phyloP scores from a whole-genome alignment of 2,113 vertebrate genomes.

The Salvator merianae region DNA sequence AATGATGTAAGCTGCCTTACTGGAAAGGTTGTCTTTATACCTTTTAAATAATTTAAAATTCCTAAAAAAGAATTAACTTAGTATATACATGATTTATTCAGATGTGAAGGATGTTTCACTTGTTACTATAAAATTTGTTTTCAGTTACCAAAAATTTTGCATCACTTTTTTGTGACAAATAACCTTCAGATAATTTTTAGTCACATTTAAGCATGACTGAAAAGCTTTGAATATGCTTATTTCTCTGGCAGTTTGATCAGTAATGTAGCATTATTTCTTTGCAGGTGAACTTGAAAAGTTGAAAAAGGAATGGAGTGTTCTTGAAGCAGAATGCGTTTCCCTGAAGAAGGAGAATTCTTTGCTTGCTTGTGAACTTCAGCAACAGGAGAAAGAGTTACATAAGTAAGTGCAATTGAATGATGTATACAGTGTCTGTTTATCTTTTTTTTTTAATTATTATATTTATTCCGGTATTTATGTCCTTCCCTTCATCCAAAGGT shows the following conservation, averaged over 20 bases:
- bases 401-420: conserved; percentile 76
- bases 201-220: conserved; percentile 4
- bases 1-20: too few relatives aligned
- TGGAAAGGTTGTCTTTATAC: too few relatives aligned
- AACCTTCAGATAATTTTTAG: neutral
- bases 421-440: neutral
- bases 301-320: conserved; percentile 81
- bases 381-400: conserved; percentile 87
- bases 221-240: neutral
- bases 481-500: neutral
- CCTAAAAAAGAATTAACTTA: too few relatives aligned
- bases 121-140: neutral
- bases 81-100: neutral
- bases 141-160: neutral
- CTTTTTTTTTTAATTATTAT: too few relatives aligned
- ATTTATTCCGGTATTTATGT: neutral
- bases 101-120: neutral
- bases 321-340: conserved; percentile 86
- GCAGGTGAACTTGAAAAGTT: conserved; percentile 87
- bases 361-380: conserved; percentile 83
- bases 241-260: neutral
- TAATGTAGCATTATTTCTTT: conserved; percentile 29
- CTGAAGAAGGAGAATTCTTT: conserved; percentile 84
- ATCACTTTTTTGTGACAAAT: neutral
- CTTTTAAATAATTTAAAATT: too few relatives aligned